Evolutionary conservation across 2,888 invertebrate species (phyloP).

Genomic region (Rhamnusium bicolor): DNA sequence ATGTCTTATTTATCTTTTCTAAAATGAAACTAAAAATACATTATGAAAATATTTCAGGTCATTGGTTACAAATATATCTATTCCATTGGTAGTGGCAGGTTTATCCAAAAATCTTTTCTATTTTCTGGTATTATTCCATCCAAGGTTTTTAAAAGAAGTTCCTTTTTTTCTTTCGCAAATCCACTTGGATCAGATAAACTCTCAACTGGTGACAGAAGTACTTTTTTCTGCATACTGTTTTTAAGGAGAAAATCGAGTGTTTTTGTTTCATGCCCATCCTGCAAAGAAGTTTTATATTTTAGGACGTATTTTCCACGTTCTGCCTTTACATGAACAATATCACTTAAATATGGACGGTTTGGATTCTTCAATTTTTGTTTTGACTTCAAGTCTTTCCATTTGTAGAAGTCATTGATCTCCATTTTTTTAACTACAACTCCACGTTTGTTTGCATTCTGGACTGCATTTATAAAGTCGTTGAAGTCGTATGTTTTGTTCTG

Average conservation of each 20-base stretch:
- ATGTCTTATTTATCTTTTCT: too few relatives aligned
- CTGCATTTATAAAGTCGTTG: too few relatives aligned
- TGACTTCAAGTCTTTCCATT: too few relatives aligned
- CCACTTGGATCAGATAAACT: not conserved
- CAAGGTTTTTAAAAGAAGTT: not conserved
- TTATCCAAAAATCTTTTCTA: slow-evolving; percentile 10
- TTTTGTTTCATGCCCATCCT: slow-evolving; percentile 4
- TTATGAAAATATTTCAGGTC: too few relatives aligned
- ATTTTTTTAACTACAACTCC: too few relatives aligned
- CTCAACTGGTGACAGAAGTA: not conserved
- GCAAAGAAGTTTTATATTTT: slow-evolving; percentile 15
- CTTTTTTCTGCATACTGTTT: not conserved
- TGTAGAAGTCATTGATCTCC: too few relatives aligned
- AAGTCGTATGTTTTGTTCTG: too few relatives aligned
- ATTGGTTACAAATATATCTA: too few relatives aligned
- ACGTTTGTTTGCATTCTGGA: too few relatives aligned
- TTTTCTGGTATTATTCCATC: not conserved
- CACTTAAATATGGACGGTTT: not conserved
- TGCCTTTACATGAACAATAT: slow-evolving; percentile 10
- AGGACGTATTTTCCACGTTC: not conserved
- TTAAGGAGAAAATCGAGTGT: not conserved
- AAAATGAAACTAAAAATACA: too few relatives aligned
- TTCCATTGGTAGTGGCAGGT: too few relatives aligned
- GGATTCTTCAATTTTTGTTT: too few relatives aligned
- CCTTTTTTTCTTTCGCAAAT: not conserved